These are phyloP conservation scores for Bovichtus diacanthus DNA, from an alignment of 2,797 vertebrate species.

Conservation along the genomic window DNA sequence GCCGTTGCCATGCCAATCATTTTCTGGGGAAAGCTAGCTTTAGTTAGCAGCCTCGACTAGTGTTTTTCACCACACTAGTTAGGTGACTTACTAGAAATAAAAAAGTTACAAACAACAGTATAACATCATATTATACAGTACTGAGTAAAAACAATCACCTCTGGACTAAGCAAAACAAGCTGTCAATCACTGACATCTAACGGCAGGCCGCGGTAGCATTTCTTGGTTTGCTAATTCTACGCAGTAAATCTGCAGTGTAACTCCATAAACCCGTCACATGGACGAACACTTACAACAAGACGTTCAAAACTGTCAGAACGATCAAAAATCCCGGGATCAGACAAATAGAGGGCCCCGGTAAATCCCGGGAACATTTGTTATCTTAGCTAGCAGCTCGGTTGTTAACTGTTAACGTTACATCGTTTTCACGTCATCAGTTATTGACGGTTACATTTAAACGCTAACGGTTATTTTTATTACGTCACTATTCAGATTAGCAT, in stretches of 20 bases:
- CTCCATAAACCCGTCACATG: too few species aligned
- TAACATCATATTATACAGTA: not conserved
- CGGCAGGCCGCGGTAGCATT: slow-evolving; percentile 54
- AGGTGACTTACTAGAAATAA: too few species aligned
- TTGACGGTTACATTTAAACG: not conserved
- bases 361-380: not conserved
- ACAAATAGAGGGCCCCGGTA: not conserved
- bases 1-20: slow-evolving; percentile 41
- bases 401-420: not conserved
- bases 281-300: accelerated
- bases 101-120: too few species aligned
- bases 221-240: slow-evolving; percentile 38
- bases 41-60: too few species aligned
- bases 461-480: not conserved
- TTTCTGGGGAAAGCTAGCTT: slow-evolving; percentile 27
- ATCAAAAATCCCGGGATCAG: accelerated
- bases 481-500: not conserved
- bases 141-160: too few species aligned
- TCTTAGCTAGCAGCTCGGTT: not conserved
- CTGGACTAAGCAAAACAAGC: slow-evolving; percentile 32
- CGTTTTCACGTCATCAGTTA: not conserved
- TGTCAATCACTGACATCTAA: slow-evolving; percentile 69
- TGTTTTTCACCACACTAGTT: too few species aligned
- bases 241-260: slow-evolving; percentile 29
- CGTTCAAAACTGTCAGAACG: accelerated